phyloP scores from a whole-genome alignment of 2,888 invertebrate species.

The Callosobruchus maculatus region DNA sequence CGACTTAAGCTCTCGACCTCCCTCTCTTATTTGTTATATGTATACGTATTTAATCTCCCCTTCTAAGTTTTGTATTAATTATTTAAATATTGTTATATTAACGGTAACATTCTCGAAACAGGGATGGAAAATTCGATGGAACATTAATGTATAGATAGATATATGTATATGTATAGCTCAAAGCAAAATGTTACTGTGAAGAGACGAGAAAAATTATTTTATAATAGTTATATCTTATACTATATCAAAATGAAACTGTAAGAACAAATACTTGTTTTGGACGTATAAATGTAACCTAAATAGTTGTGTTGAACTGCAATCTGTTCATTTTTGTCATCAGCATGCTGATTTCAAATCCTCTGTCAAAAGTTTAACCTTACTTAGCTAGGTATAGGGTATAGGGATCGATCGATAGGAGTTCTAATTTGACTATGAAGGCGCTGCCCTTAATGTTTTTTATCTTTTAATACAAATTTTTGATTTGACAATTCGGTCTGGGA shows the following conservation, averaged over 20 bases:
- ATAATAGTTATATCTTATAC: background rate
- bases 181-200: background rate
- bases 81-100: background rate
- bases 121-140: background rate
- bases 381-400: no score
- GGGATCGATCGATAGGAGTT: no score
- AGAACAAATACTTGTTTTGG: background rate
- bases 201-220: background rate
- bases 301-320: background rate
- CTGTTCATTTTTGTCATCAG: no score
- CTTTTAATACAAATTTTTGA: no score
- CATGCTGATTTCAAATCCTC: no score
- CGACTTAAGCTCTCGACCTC: background rate
- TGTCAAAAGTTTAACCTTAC: no score
- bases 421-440: no score
- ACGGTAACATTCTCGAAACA: background rate
- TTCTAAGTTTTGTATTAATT: background rate
- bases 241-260: background rate
- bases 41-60: background rate
- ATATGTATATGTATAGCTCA: background rate
- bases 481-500: no score
- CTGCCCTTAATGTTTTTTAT: no score
- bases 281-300: background rate
- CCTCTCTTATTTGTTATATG: background rate
- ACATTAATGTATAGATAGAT: background rate